These are phyloP conservation scores for Saguinus imperator DNA, from an alignment of 2,113 vertebrate species.

Conservation along the genomic window DNA sequence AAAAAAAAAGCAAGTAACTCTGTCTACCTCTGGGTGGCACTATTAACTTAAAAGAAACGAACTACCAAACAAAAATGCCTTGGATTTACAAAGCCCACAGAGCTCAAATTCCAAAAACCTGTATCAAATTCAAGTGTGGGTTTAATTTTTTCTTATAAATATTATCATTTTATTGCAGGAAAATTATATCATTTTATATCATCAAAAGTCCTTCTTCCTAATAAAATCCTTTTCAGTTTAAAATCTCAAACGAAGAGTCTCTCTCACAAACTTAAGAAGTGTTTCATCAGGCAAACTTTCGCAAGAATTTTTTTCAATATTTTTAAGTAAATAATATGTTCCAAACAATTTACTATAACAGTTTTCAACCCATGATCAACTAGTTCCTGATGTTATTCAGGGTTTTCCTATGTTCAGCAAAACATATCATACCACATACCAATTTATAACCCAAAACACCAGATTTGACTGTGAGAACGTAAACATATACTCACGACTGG, in stretches of 20 bases:
- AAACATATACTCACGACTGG: constrained; percentile 92
- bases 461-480: background rate
- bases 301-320: background rate
- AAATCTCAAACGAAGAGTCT: constrained; percentile 13
- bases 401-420: background rate
- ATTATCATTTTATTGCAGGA: background rate
- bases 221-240: background rate
- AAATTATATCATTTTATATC: background rate
- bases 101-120: constrained; percentile 38
- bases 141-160: constrained; percentile 39
- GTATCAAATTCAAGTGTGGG: background rate
- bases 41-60: constrained; percentile 65
- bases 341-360: background rate
- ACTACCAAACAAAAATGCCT: background rate
- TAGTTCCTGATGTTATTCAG: background rate
- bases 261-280: background rate
- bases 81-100: background rate
- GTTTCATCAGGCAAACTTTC: background rate
- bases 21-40: constrained; percentile 80
- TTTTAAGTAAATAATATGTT: background rate
- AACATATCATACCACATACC: background rate
- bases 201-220: background rate
- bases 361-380: background rate
- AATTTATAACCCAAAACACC: background rate
- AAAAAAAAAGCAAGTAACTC: background rate